Evolutionary conservation across 2,797 vertebrate genomes (phyloP).

Genomic region (Synaphobranchus kaupii): DNA sequence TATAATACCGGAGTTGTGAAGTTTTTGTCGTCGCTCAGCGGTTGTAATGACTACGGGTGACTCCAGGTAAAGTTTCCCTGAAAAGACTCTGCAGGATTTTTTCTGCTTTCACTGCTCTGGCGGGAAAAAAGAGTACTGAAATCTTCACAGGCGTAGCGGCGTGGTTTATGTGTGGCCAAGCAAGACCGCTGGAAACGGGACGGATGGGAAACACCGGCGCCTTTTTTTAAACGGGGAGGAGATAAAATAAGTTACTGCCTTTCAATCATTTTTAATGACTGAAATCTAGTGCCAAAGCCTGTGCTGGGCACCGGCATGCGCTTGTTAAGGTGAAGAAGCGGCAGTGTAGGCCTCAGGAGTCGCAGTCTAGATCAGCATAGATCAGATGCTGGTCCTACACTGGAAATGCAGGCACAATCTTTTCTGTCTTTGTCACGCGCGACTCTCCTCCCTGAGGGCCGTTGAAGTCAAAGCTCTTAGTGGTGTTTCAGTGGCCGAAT

Average conservation of each 20-base stretch:
- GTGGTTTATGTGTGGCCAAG: background rate
- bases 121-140: too few species aligned
- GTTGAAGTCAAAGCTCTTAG: background rate
- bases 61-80: background rate
- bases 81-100: background rate
- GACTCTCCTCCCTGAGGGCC: background rate
- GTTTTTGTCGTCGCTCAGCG: background rate
- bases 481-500: background rate
- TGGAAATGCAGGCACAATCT: background rate
- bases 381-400: background rate
- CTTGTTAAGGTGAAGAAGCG: background rate
- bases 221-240: background rate
- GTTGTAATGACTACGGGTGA: too few species aligned
- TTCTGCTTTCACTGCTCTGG: background rate
- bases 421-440: background rate
- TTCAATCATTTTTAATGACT: background rate
- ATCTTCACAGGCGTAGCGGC: background rate
- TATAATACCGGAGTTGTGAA: too few species aligned
- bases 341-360: background rate
- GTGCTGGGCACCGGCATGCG: background rate
- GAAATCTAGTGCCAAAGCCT: background rate
- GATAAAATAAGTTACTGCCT: background rate
- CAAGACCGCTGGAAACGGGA: too few species aligned
- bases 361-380: background rate
- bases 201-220: background rate